Base-by-base conservation (phyloP, 2,888 invertebrate genomes). In the Antheraea assamensis region DNA sequence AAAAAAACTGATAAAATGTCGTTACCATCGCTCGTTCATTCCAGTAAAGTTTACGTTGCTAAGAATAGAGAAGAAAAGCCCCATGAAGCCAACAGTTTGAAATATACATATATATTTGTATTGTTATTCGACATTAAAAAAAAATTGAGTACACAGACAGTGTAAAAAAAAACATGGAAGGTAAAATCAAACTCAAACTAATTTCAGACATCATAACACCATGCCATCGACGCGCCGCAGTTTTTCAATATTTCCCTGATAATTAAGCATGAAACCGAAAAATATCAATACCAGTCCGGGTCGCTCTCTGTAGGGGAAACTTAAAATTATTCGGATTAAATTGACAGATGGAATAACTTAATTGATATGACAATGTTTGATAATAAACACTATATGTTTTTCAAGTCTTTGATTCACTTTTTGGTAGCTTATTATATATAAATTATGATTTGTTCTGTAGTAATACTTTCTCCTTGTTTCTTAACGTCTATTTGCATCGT, bases 211-310 rank as follows among this genome's bases (percentile, higher is more conserved):
- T 19, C 13, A n/a, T 55, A 72, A 79, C 78, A 55, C 78, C 74
- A 58, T 49, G 30, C 61, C 82, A 75, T 58, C 52, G 27, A 71
- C 27, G 42, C 21, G n/a, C 19, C 30, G 52, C 77, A 87, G 85
- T 89, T 91, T 91, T 92, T 90, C 89, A 85, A 84, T 85, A 88
- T 91, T 91, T 58, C 91, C 89, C 90, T 87, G 89, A 92, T 92
- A 91, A 93, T 94, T 90, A 94, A 93, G 91, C 90, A 89, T 85
- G 87, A 88, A 92, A 93, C 93, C 93, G 88, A 90, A 91, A 91
- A 88, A 88, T 84, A 93, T 92, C 94, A 92, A 82, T 86, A 78
- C 83, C 94, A 94, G 81, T 87, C 89, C 88, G 87, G 81, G 21
- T 35, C 13, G 85, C 81, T 70, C 27, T 19, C 70, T 55, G 73